A percentile compares a stretch with the other conserved stretches of the same genome.
Evolutionary conservation across 2,888 invertebrate species (phyloP).

Genomic region (Osmoderma eremita): DNA sequence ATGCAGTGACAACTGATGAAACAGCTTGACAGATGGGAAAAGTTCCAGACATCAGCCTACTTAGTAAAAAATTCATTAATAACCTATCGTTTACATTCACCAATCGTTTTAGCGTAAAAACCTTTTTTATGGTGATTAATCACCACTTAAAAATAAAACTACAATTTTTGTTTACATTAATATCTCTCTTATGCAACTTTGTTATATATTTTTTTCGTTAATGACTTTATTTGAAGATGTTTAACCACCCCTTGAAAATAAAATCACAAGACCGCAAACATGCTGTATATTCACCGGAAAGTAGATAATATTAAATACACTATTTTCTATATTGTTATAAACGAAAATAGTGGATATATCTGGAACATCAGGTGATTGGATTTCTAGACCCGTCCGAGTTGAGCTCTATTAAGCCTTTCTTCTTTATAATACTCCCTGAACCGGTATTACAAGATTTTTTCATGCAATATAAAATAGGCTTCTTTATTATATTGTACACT

Average conservation of each 20-base stretch:
- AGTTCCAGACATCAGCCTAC: too few relatives aligned
- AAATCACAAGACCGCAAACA: neutral
- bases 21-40: too few relatives aligned
- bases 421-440: slow-evolving; percentile 1
- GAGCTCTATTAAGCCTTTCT: slow-evolving; percentile 16
- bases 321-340: neutral
- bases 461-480: neutral
- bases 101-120: too few relatives aligned
- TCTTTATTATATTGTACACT: neutral
- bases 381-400: neutral
- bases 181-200: too few relatives aligned
- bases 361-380: neutral
- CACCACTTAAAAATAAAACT: neutral
- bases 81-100: too few relatives aligned
- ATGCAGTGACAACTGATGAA: too few relatives aligned
- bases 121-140: too few relatives aligned
- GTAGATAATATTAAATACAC: neutral
- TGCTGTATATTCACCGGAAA: neutral
- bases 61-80: too few relatives aligned
- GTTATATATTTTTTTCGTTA: too few relatives aligned
- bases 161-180: too few relatives aligned
- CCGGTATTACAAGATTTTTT: slow-evolving; percentile 27
- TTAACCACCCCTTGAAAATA: too few relatives aligned
- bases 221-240: too few relatives aligned
- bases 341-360: neutral